phyloP scores from a whole-genome alignment of 2,888 invertebrate genomes.

The Lasioglossum calceatum region DNA sequence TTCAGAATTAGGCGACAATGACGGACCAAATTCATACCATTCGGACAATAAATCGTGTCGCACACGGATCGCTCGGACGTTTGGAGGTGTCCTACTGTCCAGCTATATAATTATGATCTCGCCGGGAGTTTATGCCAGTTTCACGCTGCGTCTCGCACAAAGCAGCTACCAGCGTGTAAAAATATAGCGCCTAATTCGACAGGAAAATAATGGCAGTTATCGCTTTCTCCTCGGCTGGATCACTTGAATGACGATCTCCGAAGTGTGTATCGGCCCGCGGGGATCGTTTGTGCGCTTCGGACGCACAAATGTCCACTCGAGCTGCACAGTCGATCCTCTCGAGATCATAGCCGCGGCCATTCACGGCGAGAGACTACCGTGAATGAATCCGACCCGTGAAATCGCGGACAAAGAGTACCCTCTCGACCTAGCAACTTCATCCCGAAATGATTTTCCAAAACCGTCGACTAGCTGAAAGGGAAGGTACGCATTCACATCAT shows the following conservation, averaged over 20 bases:
- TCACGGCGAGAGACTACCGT: constrained; percentile 51
- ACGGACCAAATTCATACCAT: background rate
- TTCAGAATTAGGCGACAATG: too few species aligned
- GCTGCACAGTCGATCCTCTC: constrained; percentile 58
- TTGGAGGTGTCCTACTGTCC: background rate
- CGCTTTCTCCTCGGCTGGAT: background rate
- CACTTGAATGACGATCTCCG: constrained; percentile 37
- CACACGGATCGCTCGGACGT: background rate
- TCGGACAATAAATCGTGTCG: background rate
- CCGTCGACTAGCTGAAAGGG: constrained; percentile 18
- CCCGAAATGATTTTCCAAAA: constrained; percentile 65
- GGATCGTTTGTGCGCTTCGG: constrained; percentile 48
- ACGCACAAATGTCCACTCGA: constrained; percentile 53
- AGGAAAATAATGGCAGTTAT: background rate
- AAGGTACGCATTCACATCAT: background rate
- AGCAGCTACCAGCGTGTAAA: constrained; percentile 1
- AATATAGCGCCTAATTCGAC: constrained; percentile 17
- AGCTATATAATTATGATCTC: background rate
- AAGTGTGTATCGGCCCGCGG: constrained; percentile 33
- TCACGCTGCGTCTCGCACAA: background rate
- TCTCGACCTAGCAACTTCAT: constrained; percentile 53
- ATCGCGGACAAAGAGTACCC: constrained; percentile 56
- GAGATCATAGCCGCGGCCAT: constrained; percentile 63
- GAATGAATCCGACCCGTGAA: constrained; percentile 64
- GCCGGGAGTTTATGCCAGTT: background rate